These are phyloP conservation scores for Diadophis punctatus DNA, from an alignment of 2,113 vertebrate genomes.

Conservation along the genomic window DNA sequence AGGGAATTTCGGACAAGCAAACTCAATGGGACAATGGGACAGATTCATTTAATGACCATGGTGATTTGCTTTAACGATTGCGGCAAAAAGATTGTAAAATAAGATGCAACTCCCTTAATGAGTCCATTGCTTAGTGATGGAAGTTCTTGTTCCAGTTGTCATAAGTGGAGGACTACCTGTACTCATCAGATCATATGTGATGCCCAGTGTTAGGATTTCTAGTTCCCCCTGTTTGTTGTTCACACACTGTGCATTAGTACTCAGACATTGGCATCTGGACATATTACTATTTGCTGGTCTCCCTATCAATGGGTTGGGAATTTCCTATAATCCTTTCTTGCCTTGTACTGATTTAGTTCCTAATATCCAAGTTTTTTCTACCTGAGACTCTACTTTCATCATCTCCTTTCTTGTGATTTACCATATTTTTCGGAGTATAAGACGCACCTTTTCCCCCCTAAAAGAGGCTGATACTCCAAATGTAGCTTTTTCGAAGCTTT, in stretches of 20 bases:
- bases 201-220: neutral
- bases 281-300: neutral
- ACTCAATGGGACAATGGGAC: neutral
- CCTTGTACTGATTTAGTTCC: neutral
- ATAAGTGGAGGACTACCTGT: neutral
- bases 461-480: no score
- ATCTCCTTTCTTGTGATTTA: neutral
- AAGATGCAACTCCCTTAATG: neutral
- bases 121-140: neutral
- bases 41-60: neutral
- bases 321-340: neutral
- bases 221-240: neutral
- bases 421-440: no score
- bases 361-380: neutral
- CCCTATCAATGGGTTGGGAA: neutral
- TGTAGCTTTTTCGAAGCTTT: no score
- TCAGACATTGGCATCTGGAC: neutral
- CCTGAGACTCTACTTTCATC: neutral
- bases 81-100: neutral
- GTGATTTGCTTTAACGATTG: neutral
- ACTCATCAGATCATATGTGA: neutral
- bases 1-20: neutral
- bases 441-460: no score
- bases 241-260: neutral
- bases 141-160: neutral